A percentile compares a stretch with the other conserved stretches of the same genome.
Conservation (phyloP, 1,140 invertebrate genomes). For the Drosophila chauvacae region DNA sequence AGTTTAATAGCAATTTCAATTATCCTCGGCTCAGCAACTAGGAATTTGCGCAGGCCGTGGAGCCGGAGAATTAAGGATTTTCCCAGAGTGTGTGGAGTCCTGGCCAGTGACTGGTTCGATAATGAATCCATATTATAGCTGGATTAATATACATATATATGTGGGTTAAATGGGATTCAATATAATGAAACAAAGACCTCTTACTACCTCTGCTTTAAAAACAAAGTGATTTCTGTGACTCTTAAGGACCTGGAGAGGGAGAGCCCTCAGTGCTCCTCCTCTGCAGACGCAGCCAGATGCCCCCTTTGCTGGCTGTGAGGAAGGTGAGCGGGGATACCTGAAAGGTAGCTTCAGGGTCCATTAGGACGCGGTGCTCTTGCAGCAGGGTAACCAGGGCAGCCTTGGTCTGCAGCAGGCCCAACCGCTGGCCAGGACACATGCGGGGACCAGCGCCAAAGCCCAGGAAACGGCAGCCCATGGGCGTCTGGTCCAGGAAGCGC, state of each 20-base stretch:
- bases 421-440: constrained; percentile 89
- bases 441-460: constrained; percentile 90
- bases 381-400: constrained; percentile 78
- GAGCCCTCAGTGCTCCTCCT: neutral
- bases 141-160: neutral
- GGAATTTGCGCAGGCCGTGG: neutral
- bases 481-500: constrained; percentile 86
- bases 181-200: neutral
- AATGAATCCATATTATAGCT: neutral
- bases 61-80: neutral
- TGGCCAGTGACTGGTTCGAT: neutral
- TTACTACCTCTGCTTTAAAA: neutral
- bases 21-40: constrained; percentile 11
- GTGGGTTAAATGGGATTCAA: neutral
- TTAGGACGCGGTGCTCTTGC: constrained; percentile 34
- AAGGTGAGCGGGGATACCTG: constrained; percentile 61
- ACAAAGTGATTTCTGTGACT: neutral
- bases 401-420: constrained; percentile 85
- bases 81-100: neutral
- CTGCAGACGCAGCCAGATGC: constrained; percentile 58
- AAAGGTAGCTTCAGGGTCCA: neutral
- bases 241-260: neutral
- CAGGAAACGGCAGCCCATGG: constrained; percentile 86
- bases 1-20: constrained; percentile 18
- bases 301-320: constrained; percentile 40